Percentiles rank a stretch among this genome's conserved stretches.
These are phyloP conservation scores for Drosophila busckii DNA, from an alignment of 1,140 invertebrate species.

Conservation along the genomic window DNA sequence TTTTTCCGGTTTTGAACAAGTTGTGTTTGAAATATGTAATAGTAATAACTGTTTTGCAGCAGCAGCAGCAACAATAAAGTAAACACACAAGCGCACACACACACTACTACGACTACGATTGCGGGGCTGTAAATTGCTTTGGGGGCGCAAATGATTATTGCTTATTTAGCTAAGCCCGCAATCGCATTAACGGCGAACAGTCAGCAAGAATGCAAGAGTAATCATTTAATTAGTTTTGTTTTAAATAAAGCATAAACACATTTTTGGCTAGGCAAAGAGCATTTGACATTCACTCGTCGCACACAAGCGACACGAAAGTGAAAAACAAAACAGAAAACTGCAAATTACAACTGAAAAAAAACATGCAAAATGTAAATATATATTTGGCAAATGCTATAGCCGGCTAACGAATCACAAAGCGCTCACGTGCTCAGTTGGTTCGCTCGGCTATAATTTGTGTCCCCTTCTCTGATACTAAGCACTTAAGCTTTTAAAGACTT, in stretches of 20 bases:
- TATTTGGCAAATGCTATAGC: slow-evolving; percentile 28
- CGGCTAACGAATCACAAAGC: slow-evolving; percentile 46
- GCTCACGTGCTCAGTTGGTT: slow-evolving; percentile 42
- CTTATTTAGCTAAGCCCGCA: slow-evolving; percentile 34
- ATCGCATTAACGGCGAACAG: slow-evolving; percentile 44
- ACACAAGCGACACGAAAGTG: slow-evolving; percentile 28
- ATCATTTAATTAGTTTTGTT: slow-evolving; percentile 69
- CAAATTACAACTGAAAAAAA: slow-evolving; percentile 1
- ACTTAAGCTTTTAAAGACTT: not conserved
- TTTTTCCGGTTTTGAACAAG: too few species aligned
- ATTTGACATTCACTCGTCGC: slow-evolving; percentile 71
- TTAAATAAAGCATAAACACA: slow-evolving; percentile 73
- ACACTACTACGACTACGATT: slow-evolving; percentile 12
- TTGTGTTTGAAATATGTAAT: too few species aligned
- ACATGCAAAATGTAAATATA: slow-evolving; percentile 8
- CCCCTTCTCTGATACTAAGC: not conserved
- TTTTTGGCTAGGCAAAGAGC: slow-evolving; percentile 56
- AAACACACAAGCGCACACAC: too few species aligned
- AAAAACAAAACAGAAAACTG: slow-evolving; percentile 14
- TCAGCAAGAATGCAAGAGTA: slow-evolving; percentile 39
- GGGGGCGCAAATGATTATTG: slow-evolving; percentile 66
- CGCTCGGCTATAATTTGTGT: too few species aligned
- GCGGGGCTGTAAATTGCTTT: slow-evolving; percentile 21
- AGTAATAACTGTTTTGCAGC: slow-evolving; percentile 21
- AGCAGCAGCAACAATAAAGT: slow-evolving; percentile 22